These are phyloP conservation scores for Forbesichthys agassizii DNA, from an alignment of 2,113 vertebrate species.

Conservation along the genomic window DNA sequence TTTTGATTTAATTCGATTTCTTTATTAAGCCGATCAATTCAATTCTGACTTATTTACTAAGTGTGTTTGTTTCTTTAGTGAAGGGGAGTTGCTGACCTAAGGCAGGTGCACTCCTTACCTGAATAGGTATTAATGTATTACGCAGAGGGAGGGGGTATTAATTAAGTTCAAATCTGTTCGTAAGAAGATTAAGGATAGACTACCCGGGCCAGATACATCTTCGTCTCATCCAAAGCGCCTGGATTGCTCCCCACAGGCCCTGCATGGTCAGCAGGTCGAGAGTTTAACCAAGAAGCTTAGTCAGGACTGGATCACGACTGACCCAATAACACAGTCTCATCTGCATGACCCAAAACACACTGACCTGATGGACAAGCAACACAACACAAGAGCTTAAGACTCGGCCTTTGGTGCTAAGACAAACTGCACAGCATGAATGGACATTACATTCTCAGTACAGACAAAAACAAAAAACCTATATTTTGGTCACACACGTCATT, in stretches of 20 bases:
- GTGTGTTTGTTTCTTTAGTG: conserved; percentile 10
- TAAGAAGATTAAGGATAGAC: conserved; percentile 76
- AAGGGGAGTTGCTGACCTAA: conserved; percentile 38
- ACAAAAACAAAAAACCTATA: no score
- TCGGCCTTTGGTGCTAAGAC: no score
- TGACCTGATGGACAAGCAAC: neutral
- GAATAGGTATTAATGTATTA: conserved; percentile 62
- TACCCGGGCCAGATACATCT: conserved; percentile 53
- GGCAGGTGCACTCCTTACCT: conserved; percentile 48
- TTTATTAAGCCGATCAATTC: no score
- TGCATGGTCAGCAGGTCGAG: conserved; percentile 76
- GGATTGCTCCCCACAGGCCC: conserved; percentile 52
- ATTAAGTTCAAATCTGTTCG: conserved; percentile 75
- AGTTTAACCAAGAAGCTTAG: conserved; percentile 78
- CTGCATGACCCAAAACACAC: conserved; percentile 61
- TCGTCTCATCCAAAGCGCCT: conserved; percentile 59
- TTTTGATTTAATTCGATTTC: no score
- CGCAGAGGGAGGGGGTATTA: conserved; percentile 68
- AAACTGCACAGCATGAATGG: no score
- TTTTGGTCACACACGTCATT: no score
- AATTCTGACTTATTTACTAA: neutral
- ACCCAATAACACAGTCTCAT: conserved; percentile 72
- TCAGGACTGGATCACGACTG: conserved; percentile 70
- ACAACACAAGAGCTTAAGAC: no score
- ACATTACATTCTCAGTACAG: no score